Evolutionary conservation across 2,888 invertebrate species (phyloP).

Genomic region (Ditylenchus weischeri): DNA sequence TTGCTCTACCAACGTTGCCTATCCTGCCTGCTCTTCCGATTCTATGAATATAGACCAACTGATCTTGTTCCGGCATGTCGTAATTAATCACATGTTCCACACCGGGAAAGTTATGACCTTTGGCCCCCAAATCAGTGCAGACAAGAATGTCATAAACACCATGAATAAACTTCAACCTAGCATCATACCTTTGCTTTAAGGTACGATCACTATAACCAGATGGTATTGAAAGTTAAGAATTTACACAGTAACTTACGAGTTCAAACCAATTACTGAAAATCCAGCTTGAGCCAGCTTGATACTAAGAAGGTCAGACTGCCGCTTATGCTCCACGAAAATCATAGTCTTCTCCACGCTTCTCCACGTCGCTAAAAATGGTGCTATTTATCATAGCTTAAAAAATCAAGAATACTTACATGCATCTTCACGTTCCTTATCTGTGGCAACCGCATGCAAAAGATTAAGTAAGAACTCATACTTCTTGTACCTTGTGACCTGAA

Average conservation of each 20-base stretch:
- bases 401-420: background rate
- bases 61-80: slow-evolving; percentile 24
- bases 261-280: slow-evolving; percentile 22
- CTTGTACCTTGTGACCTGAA: slow-evolving; percentile 20
- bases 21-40: slow-evolving; percentile 26
- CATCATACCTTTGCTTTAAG: slow-evolving; percentile 18
- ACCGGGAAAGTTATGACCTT: slow-evolving; percentile 24
- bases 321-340: slow-evolving; percentile 23
- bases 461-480: slow-evolving; percentile 19
- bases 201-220: slow-evolving; percentile 21
- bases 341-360: slow-evolving; percentile 16
- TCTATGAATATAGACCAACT: slow-evolving; percentile 21
- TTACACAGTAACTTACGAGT: slow-evolving; percentile 4
- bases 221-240: background rate
- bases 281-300: slow-evolving; percentile 21
- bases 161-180: slow-evolving; percentile 19
- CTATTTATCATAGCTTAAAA: background rate
- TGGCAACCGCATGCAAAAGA: slow-evolving; percentile 9
- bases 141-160: slow-evolving; percentile 24
- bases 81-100: slow-evolving; percentile 26
- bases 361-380: background rate
- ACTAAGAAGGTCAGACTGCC: slow-evolving; percentile 25
- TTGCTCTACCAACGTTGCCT: slow-evolving; percentile 20
- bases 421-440: slow-evolving; percentile 7
- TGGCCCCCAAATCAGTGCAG: slow-evolving; percentile 26